A percentile compares a stretch with the other conserved stretches of the same genome.
These are phyloP conservation scores for Nothobranchius furzeri DNA, from an alignment of 2,113 vertebrate species.

Conservation along the genomic window DNA sequence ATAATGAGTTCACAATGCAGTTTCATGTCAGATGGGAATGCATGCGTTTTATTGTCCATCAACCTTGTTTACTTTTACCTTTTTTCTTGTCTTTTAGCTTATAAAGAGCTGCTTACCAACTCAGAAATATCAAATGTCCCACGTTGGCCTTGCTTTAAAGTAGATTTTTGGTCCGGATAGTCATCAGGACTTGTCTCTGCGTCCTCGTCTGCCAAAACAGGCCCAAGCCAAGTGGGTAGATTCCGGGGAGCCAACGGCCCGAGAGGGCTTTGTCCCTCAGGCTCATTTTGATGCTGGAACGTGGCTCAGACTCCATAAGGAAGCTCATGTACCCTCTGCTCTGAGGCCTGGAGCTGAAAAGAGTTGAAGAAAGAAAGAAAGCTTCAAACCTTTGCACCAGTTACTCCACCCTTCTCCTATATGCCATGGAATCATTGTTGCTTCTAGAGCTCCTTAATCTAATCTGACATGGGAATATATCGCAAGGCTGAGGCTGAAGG, in stretches of 20 bases:
- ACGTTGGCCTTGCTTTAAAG: slow-evolving; percentile 37
- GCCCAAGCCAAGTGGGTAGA: slow-evolving; percentile 59
- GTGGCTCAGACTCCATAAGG: slow-evolving; percentile 38
- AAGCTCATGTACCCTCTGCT: slow-evolving; percentile 50
- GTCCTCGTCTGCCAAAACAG: slow-evolving; percentile 49
- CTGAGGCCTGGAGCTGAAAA: slow-evolving; percentile 25
- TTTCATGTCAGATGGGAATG: too few species aligned
- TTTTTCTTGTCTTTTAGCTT: neutral
- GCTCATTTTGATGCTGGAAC: slow-evolving; percentile 69
- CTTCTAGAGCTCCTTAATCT: slow-evolving; percentile 34
- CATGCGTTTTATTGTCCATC: too few species aligned
- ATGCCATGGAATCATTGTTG: slow-evolving; percentile 26
- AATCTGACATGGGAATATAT: slow-evolving; percentile 18
- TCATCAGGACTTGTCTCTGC: slow-evolving; percentile 52
- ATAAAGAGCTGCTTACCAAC: neutral
- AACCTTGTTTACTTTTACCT: too few species aligned
- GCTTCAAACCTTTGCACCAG: slow-evolving; percentile 14
- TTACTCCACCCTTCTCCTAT: slow-evolving; percentile 50
- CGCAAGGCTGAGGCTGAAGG: slow-evolving; percentile 3
- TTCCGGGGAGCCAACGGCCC: slow-evolving; percentile 66
- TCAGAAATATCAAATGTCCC: slow-evolving; percentile 7
- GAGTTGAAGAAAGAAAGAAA: slow-evolving; percentile 29
- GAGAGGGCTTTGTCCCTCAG: slow-evolving; percentile 66
- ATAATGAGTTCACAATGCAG: neutral
- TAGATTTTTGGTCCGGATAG: slow-evolving; percentile 28